Base-by-base conservation (phyloP, 2,797 vertebrate genomes). In the Pangasius krempfi region DNA sequence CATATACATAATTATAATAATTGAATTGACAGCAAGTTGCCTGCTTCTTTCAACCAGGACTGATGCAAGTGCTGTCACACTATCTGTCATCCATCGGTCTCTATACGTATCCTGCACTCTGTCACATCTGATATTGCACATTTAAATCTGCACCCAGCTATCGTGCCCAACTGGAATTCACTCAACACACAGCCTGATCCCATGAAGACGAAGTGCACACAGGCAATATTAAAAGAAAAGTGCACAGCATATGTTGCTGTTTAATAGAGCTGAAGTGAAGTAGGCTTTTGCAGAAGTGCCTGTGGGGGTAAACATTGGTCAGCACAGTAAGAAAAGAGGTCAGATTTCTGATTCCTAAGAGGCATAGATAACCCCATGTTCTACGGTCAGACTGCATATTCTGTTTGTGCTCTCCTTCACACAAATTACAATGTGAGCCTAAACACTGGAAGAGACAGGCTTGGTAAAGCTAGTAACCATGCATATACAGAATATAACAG, bases 311-410 rank as follows among this genome's bases (percentile, higher is more conserved):
- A 93, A 93, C 92, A 89, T 76, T 90, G 89, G 85, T 10, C 84
- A 89, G 84, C 76, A 84, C 56, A 75, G 66, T 85, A 84, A 89
- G 89, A 94, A 95, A 95, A 91, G 91, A 95, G 95, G 94, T 94
- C 93, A 81, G 83, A 16, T 84, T 73, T 91, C 89, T 89, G 90
- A 92, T 92, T 92, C 92, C 95, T 94, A 92, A 91, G 83, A 94
- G 93, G 94, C 91, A 91, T 79, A 91, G 93, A 92, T 93, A 90
- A 94, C 94, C 93, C 86, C 82, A 91, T 92, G 82, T 90, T 87
- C 90, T 88, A 92, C 7, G 88, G 89, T 91, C 89, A 92, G 94
- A 90, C 92, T 40, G 37, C 64, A 37, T 54, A 76, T 54, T 81
- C 22, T 83, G 30, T 66, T 72, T 47, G 58, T 84, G 58, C 80